Conservation (phyloP, 53 echinoderm and acorn worm species). For the Pentamera pediparva region DNA sequence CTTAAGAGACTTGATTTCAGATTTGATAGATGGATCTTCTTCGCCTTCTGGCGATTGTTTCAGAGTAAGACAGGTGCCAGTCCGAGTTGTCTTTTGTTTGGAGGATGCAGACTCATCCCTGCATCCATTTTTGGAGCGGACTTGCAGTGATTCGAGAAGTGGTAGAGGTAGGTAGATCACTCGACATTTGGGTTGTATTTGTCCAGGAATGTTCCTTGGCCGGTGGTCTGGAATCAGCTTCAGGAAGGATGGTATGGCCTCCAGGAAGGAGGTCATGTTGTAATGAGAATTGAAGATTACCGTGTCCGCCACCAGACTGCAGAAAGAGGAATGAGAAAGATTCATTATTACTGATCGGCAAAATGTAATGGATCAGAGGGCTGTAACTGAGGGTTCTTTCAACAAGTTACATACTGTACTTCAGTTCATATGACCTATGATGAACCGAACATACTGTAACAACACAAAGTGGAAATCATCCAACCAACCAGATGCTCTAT, state of each 20-base stretch:
- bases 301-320: constrained; percentile 78
- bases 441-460: too few relatives aligned
- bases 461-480: too few relatives aligned
- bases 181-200: constrained; percentile 74
- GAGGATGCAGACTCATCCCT: too few relatives aligned
- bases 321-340: constrained; percentile 3
- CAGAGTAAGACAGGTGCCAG: background rate
- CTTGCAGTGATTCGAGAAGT: background rate
- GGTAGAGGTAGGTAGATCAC: constrained; percentile 61
- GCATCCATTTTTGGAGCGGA: too few relatives aligned
- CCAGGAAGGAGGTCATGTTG: constrained; percentile 89
- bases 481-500: too few relatives aligned
- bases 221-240: constrained; percentile 76
- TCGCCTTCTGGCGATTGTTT: background rate
- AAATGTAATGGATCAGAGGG: background rate
- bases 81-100: too few relatives aligned
- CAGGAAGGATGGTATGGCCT: constrained; percentile 66
- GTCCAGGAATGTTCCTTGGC: constrained; percentile 42
- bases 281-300: constrained; percentile 80
- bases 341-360: background rate
- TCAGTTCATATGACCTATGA: too few relatives aligned
- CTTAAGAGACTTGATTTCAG: background rate
- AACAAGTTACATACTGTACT: too few relatives aligned
- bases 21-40: background rate
- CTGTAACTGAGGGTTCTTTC: too few relatives aligned